Evolutionary conservation across 2,888 invertebrate genomes (phyloP).

Genomic region (Pyrrhia umbra): DNA sequence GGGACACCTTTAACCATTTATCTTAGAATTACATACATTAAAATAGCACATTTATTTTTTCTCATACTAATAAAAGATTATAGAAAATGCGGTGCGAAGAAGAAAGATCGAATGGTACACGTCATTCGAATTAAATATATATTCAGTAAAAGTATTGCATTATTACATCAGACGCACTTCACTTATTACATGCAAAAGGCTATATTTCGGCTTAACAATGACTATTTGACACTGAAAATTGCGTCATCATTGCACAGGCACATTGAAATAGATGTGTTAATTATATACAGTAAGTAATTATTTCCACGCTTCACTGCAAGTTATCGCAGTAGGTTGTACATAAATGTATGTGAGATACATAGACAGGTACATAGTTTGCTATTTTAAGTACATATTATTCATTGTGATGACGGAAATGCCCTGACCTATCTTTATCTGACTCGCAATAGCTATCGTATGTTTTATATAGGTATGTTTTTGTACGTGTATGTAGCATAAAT

Average conservation of each 20-base stretch:
- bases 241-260: conserved; percentile 6
- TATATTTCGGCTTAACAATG: conserved; percentile 6
- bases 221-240: conserved; percentile 16
- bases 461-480: conserved; percentile 12
- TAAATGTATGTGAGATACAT: conserved; percentile 15
- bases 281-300: background rate
- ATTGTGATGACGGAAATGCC: conserved; percentile 52
- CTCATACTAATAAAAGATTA: too few species aligned
- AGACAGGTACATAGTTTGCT: conserved; percentile 17
- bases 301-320: conserved; percentile 3
- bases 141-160: conserved; percentile 9
- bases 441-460: conserved; percentile 25
- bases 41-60: background rate
- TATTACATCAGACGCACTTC: conserved; percentile 41
- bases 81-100: background rate
- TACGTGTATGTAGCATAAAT: background rate
- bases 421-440: conserved; percentile 58
- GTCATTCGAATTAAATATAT: background rate
- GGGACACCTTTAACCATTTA: background rate
- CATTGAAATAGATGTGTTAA: background rate
- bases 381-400: conserved; percentile 47
- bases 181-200: conserved; percentile 10
- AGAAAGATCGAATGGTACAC: background rate
- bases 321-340: conserved; percentile 7
- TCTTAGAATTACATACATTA: background rate